Evolutionary conservation across 1,140 invertebrate species (phyloP).

Genomic region (Philopotamus ludificatus): DNA sequence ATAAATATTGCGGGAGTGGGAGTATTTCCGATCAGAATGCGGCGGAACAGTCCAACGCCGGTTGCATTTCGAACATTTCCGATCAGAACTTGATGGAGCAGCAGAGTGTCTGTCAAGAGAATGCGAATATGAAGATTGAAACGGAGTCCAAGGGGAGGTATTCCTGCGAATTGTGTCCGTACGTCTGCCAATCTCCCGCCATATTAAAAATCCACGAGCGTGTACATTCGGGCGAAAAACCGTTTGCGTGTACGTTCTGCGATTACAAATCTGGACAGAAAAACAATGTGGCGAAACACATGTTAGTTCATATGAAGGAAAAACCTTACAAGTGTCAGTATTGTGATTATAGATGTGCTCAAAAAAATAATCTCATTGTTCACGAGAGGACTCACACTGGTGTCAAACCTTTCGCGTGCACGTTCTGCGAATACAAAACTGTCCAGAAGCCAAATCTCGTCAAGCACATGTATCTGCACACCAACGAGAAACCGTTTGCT

Average conservation of each 20-base stretch:
- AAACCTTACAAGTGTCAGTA: conserved; percentile 72
- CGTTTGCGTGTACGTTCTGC: conserved; percentile 66
- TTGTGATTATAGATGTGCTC: conserved; percentile 69
- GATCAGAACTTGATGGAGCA: neutral
- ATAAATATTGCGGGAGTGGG: neutral
- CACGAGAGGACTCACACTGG: conserved; percentile 64
- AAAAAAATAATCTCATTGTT: conserved; percentile 57
- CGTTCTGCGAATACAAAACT: conserved; percentile 61
- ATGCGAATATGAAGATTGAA: conserved; percentile 34
- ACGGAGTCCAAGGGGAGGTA: conserved; percentile 51
- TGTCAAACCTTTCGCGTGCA: conserved; percentile 62
- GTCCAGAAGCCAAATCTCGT: conserved; percentile 60
- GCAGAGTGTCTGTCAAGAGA: neutral
- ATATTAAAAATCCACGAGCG: conserved; percentile 70
- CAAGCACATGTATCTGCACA: conserved; percentile 66
- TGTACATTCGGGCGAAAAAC: conserved; percentile 61
- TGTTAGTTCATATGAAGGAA: conserved; percentile 73
- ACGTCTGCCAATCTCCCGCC: conserved; percentile 53
- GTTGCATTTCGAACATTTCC: neutral
- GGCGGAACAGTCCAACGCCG: neutral
- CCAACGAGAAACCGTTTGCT: conserved; percentile 62
- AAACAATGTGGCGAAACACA: conserved; percentile 73
- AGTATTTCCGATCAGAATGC: no score
- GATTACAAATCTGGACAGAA: conserved; percentile 74
- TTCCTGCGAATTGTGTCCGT: conserved; percentile 50